phyloP scores from a whole-genome alignment of 2,797 vertebrate genomes.

The Leptatherina wallacei region DNA sequence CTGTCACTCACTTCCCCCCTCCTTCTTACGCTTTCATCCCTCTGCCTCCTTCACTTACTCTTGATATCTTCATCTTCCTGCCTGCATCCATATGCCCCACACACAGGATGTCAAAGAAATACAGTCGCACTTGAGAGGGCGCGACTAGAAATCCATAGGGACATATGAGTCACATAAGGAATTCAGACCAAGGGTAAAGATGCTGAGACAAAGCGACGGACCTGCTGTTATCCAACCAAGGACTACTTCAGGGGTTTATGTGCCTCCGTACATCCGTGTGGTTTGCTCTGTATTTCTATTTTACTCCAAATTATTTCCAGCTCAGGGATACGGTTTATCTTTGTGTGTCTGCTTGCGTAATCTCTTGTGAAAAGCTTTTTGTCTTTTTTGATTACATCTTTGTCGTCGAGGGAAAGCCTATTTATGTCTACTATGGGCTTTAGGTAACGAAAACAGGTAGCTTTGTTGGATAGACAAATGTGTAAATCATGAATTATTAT shows the following conservation, averaged over 20 bases:
- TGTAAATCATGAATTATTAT: constrained; percentile 8
- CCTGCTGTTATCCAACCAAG: constrained; percentile 33
- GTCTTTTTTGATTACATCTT: neutral
- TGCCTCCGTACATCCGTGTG: constrained; percentile 10
- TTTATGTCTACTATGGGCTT: neutral
- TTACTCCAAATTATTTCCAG: constrained; percentile 9
- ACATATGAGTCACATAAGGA: constrained; percentile 37
- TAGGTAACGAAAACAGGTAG: constrained; percentile 1
- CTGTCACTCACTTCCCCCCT: constrained; percentile 4
- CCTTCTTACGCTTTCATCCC: constrained; percentile 37
- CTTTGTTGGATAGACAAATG: neutral
- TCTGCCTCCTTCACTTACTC: constrained; percentile 31
- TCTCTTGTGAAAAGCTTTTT: constrained; percentile 1
- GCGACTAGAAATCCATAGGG: constrained; percentile 34
- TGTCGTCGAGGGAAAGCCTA: neutral
- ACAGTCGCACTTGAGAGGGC: constrained; percentile 39
- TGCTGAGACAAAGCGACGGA: constrained; percentile 32
- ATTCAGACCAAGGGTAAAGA: constrained; percentile 49
- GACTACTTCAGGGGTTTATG: constrained; percentile 20
- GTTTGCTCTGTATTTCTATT: neutral
- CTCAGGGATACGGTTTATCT: neutral
- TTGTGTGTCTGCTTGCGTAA: neutral
- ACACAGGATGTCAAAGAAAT: constrained; percentile 41
- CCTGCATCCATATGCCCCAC: constrained; percentile 23
- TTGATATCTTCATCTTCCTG: constrained; percentile 47